Evolutionary conservation across 2,113 vertebrate species (phyloP), one percentile per base, ranked within the genome.

Genomic region (Piaya cayana): DNA sequence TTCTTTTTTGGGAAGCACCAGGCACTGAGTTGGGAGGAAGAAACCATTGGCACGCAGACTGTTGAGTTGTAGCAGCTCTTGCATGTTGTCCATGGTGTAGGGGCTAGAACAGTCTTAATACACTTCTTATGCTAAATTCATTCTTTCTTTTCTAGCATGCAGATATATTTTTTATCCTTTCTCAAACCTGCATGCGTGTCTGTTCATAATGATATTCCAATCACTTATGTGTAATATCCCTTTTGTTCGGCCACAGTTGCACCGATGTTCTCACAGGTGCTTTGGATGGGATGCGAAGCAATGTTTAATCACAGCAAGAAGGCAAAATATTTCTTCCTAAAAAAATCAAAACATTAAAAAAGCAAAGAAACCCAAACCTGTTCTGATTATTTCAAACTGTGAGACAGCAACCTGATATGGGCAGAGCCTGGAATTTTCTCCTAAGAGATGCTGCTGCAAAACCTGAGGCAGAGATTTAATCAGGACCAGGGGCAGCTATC

Each of bases 1-100:
- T 1, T 0, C 19, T 39, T 45, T 22, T 23, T 9, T 11, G 26
- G 9, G 64, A 56, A 25, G 37, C 3, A 0, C 23, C 0, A 1
- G 23, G 34, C 11, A 4, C 15, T 36, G 43, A 0, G 30, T 15
- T 15, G 17, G 62, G 71, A 76, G 34, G 34, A 26, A 34, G 53
- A 50, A 37, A 27, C 36, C 3, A 2, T 3, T 7, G 9, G 6
- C n/a, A 4, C 18, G 4, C 5, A 21, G 29, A 1, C 10, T 15
- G 16, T 10, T 11, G 21, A 1, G 1, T 27, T 11, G 0, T 9
- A 43, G 11, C 5, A 5, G 19, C 29, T 68, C 47, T 64, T 30
- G 36, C 1, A 1, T 63, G 0, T 64, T 69, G 27, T n/a, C 23
- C 5, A 0, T 6, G 8, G 16, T 6, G 8, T 18, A 55, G 27